A percentile compares a stretch with the other conserved stretches of the same genome.
Evolutionary conservation across 1,140 invertebrate genomes (phyloP).

Genomic region (Pachypeltis micranthus): DNA sequence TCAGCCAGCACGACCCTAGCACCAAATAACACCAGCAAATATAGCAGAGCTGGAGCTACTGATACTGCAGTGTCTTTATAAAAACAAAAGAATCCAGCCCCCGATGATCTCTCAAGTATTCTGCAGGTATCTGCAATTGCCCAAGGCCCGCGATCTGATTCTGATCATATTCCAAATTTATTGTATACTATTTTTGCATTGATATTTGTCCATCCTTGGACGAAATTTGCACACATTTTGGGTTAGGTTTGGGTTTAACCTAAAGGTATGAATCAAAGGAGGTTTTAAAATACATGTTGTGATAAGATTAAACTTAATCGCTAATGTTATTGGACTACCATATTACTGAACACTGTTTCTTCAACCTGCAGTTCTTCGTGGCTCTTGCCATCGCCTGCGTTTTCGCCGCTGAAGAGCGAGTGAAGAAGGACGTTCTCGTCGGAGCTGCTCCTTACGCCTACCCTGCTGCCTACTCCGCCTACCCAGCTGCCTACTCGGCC

Average conservation of each 20-base stretch:
- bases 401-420: constrained; percentile 15
- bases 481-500: not conserved
- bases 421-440: constrained; percentile 20
- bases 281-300: not conserved
- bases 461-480: not conserved
- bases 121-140: too few relatives aligned
- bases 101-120: too few relatives aligned
- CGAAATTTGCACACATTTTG: not conserved
- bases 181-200: not conserved
- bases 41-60: too few relatives aligned
- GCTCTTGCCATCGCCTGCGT: constrained; percentile 17
- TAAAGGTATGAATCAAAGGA: not conserved
- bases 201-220: not conserved
- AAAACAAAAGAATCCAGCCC: too few relatives aligned
- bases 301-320: not conserved
- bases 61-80: too few relatives aligned
- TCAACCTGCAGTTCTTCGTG: constrained; percentile 15
- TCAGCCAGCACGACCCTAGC: too few relatives aligned
- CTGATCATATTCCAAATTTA: not conserved
- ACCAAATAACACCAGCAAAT: too few relatives aligned
- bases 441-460: constrained; percentile 11
- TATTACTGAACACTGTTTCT: not conserved
- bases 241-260: too few relatives aligned
- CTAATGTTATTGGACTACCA: too few relatives aligned
- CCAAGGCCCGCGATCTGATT: too few relatives aligned